A percentile compares a stretch with the other conserved stretches of the same genome.
These are phyloP conservation scores for Pollimyrus isidori DNA, from an alignment of 2,113 vertebrate genomes.

Conservation along the genomic window DNA sequence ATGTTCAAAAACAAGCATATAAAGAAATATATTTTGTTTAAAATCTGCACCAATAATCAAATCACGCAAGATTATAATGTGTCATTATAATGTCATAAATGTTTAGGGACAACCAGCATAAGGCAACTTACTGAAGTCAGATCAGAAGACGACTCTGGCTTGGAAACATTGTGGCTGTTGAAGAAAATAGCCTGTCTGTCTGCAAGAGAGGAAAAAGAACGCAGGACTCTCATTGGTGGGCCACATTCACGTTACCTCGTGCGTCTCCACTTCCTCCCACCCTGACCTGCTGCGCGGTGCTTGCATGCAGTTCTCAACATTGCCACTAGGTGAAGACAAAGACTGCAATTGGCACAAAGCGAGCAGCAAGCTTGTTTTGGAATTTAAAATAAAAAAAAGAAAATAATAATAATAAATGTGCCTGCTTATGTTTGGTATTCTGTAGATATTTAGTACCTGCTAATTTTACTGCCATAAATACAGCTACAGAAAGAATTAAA, in stretches of 20 bases:
- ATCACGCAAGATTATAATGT: neutral
- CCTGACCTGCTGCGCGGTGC: neutral
- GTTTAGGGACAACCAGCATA: neutral
- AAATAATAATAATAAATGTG: neutral
- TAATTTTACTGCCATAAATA: neutral
- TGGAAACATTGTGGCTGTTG: slow-evolving; percentile 98
- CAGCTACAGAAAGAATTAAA: neutral
- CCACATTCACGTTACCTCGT: neutral
- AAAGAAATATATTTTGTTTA: neutral
- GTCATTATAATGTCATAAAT: neutral
- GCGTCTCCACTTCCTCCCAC: neutral
- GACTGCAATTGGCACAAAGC: neutral
- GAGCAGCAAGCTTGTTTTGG: neutral
- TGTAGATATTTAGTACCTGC: neutral
- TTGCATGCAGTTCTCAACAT: neutral
- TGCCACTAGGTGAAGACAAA: slow-evolving; percentile 54
- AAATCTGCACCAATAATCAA: neutral
- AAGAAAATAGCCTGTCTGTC: slow-evolving; percentile 98
- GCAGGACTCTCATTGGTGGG: neutral
- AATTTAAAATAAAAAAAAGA: neutral
- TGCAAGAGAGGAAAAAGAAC: slow-evolving; percentile 48
- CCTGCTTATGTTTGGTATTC: neutral
- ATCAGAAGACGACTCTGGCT: slow-evolving; percentile 91
- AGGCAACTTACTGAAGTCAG: slow-evolving; percentile 80
- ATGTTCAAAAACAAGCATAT: neutral